Evolutionary conservation across 1,140 invertebrate genomes (phyloP), one percentile per base, ranked within the genome.

Genomic region (Solenopsis fugax): DNA sequence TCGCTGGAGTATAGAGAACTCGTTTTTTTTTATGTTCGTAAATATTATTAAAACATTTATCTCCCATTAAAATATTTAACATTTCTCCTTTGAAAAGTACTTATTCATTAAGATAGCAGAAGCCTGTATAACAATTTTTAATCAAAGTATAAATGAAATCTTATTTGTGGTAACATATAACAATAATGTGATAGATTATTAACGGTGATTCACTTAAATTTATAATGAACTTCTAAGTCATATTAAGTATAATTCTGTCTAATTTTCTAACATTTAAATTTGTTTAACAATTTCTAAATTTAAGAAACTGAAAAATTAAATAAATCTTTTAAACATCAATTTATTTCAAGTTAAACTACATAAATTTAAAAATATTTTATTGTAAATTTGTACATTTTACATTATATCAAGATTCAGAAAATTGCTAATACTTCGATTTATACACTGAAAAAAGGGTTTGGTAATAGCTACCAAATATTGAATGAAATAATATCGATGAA

Each of bases 21-120:
- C 34, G 52, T 13, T 24, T 29, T 29, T 29, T 29, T 29, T 29
- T 21, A 21, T 12, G 18, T 41, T 6, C 9, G 12, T 21, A 58
- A 41, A 76, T 60, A 60, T 76, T 76, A 60, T 45, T 76, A 76
- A 76, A 76, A 76, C 41, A 18, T 60, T 34, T 58, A 34, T 72
- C 48, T 60, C 34, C 41, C 2, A 76, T 76, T 76, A 58, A 76
- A 60, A 45, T 60, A 60, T 60, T 76, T 76, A 24, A 76, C 13
- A 18, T 41, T 29, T 76, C 13, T 4, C 1, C 7, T 60, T 76
- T 16, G 7, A 29, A 60, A 41, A 41, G 24, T 29, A 34, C 24
- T 76, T 21, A 24, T 9, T 76, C 18, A 50, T 72, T n/a, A n/a
- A 29, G 52, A 48, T n/a, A 29, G 16, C 21, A 76, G 5, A 60